phyloP scores from a whole-genome alignment of 2,113 vertebrate genomes.

The Serinus canaria region DNA sequence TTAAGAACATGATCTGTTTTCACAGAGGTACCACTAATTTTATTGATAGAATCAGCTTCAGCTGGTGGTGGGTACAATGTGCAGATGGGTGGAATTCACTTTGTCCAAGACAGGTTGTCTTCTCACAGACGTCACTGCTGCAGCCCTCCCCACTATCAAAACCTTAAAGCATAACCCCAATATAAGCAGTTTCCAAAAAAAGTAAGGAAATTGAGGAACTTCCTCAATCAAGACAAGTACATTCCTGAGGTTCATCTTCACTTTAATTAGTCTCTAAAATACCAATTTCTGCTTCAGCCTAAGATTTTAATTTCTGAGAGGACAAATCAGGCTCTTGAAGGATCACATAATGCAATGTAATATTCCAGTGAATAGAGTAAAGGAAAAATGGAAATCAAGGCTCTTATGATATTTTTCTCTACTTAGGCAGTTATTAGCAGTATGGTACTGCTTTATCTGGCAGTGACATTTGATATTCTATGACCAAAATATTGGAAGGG shows the following conservation, averaged over 20 bases:
- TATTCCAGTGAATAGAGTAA: not conserved
- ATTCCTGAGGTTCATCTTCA: not conserved
- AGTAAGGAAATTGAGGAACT: not conserved
- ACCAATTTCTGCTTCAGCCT: not conserved
- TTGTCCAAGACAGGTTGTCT: not conserved
- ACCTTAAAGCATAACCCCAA: rapidly evolving
- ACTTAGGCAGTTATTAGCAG: not conserved
- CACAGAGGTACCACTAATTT: not conserved
- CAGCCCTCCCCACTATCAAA: not conserved
- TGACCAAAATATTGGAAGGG: not conserved
- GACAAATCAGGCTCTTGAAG: not conserved
- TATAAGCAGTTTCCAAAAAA: not conserved
- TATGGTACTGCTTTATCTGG: not conserved
- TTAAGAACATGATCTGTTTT: not conserved
- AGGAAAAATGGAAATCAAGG: not conserved
- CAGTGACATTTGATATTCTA: not conserved
- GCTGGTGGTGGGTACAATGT: not conserved
- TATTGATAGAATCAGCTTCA: not conserved
- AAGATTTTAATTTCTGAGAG: not conserved
- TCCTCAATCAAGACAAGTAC: not conserved
- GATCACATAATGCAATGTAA: not conserved
- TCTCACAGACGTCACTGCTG: not conserved
- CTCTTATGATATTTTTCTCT: not conserved
- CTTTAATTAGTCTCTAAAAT: not conserved
- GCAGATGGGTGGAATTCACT: not conserved